A percentile compares a stretch with the other conserved stretches of the same genome.
These are phyloP conservation scores for Helobdella robusta DNA, from an alignment of 2,888 invertebrate species.

Conservation along the genomic window DNA sequence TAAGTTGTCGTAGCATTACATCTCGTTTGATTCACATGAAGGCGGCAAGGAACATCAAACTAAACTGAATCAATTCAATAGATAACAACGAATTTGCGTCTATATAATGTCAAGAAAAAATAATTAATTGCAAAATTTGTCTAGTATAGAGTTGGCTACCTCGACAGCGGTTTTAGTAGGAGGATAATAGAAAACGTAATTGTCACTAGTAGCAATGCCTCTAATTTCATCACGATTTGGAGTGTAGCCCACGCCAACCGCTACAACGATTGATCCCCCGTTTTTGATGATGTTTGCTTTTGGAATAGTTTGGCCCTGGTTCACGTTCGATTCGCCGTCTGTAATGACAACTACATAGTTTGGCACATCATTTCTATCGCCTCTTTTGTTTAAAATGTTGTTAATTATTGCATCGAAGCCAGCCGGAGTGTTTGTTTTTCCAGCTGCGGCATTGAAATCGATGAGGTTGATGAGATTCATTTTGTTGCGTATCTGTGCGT, in stretches of 20 bases:
- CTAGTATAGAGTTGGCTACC: slow-evolving; percentile 10
- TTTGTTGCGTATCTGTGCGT: slow-evolving; percentile 36
- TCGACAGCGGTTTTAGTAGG: background rate
- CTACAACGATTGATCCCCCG: slow-evolving; percentile 27
- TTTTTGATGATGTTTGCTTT: slow-evolving; percentile 29
- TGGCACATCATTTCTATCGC: slow-evolving; percentile 30
- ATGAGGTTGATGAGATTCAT: slow-evolving; percentile 37
- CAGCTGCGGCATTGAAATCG: slow-evolving; percentile 38
- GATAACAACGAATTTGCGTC: background rate
- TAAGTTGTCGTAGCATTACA: too few species aligned
- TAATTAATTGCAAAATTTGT: slow-evolving; percentile 16
- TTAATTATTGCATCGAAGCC: slow-evolving; percentile 32
- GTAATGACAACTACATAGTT: slow-evolving; percentile 33
- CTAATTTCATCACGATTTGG: slow-evolving; percentile 37
- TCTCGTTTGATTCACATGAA: too few species aligned
- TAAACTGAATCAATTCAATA: too few species aligned
- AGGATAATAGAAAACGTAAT: slow-evolving; percentile 35
- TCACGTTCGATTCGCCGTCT: slow-evolving; percentile 35
- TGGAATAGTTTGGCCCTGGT: slow-evolving; percentile 30
- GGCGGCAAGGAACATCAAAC: too few species aligned
- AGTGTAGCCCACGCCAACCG: slow-evolving; percentile 30
- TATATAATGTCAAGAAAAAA: slow-evolving; percentile 1
- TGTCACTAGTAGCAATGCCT: slow-evolving; percentile 38
- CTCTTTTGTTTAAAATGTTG: slow-evolving; percentile 24
- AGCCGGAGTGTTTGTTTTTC: slow-evolving; percentile 42